phyloP scores from a whole-genome alignment of 2,888 invertebrate species.

The Latrodectus hesperus region DNA sequence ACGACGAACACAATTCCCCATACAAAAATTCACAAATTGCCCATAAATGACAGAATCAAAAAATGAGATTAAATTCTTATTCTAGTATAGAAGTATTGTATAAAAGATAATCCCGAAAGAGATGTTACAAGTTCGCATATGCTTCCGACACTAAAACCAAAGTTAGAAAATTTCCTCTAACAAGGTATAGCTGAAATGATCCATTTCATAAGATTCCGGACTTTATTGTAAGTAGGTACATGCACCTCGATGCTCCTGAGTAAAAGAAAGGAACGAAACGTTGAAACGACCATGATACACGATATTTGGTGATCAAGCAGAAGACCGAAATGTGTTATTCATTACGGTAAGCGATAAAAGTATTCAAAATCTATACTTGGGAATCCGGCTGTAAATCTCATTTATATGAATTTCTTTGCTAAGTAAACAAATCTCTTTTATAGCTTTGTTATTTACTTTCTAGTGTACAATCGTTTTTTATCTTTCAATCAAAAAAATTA shows the following conservation, averaged over 20 bases:
- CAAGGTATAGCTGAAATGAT: constrained; percentile 23
- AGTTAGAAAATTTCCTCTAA: constrained; percentile 1
- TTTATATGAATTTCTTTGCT: no score
- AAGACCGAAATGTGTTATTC: constrained; percentile 34
- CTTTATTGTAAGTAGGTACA: constrained; percentile 10
- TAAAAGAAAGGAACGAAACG: constrained; percentile 9
- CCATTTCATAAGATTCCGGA: constrained; percentile 3
- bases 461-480: no score
- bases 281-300: constrained; percentile 49
- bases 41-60: no score
- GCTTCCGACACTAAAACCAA: neutral
- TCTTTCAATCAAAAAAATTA: neutral
- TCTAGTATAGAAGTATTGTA: neutral
- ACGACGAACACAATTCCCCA: no score
- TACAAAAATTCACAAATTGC: no score
- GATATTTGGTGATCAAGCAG: constrained; percentile 57
- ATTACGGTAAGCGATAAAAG: constrained; percentile 6
- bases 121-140: neutral
- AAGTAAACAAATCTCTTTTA: no score
- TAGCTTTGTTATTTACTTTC: no score
- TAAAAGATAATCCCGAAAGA: neutral
- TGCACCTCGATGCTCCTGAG: neutral
- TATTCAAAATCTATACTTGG: neutral
- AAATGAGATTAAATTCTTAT: no score
- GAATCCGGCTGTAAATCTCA: no score